Evolutionary conservation across 2,113 vertebrate genomes (phyloP), one percentile per base, ranked within the genome.

Genomic region (Hippocampus zosterae): DNA sequence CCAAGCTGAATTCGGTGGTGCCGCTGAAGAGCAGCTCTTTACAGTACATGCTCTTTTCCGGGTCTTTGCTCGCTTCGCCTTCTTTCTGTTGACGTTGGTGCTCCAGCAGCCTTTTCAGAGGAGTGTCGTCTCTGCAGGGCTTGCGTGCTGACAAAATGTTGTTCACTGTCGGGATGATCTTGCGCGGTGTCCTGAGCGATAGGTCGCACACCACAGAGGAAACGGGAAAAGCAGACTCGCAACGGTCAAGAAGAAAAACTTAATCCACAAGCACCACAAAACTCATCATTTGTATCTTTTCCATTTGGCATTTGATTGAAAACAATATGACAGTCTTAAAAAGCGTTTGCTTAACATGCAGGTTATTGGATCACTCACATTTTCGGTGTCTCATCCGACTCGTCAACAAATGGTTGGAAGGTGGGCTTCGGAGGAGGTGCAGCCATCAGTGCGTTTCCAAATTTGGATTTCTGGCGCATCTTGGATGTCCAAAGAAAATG

Each of bases 391-490:
- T 94, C 90, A 70, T 93, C 93, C 8, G 88, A 89, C 80, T 97
- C 95, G 15, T 99, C 97, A 69, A 97, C 95, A 68, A 95, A 98
- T 0, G 95, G 96, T 41, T 93, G 94, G 83, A 99, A 99, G 60
- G 64, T 90, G 40, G 95, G 94, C 78, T 90, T 91, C 1, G 81
- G 78, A 50, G 88, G 84, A 0, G 90, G 89, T 8, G 83, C 88
- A 15, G 82, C 73, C 69, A 86, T 85, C 13, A 80, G 1, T 42
- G 77, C 79, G 12, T 89, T 78, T 56, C 74, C 85, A 4, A 81
- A 90, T 68, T 73, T 86, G 3, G 91, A 88, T 82, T 89, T 92
- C 86, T 90, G 84, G 1, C 76, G 74, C 67, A 93, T 65, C 86
- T 93, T 67, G 69, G 59, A 21, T 0, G 53, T 3, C 5, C 33